Evolutionary conservation across 2,113 vertebrate species (phyloP).

Genomic region (Solea solea): DNA sequence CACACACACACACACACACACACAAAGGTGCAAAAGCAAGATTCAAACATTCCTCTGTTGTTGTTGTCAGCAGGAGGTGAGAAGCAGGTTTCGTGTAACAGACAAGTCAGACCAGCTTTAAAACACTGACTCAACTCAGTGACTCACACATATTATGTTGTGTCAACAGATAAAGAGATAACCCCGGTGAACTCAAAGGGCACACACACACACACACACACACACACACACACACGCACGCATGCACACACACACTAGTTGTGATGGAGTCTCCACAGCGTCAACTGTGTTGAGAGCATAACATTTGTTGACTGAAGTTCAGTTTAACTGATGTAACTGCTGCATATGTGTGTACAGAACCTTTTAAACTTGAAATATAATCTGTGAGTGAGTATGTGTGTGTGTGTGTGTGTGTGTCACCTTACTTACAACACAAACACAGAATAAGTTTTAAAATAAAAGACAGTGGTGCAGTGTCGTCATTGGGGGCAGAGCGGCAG

Average conservation of each 20-base stretch:
- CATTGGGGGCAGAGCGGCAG: too few species aligned
- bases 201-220: not conserved
- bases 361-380: too few species aligned
- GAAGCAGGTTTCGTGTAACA: conserved; percentile 36
- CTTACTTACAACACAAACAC: too few species aligned
- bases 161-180: conserved; percentile 70
- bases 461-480: too few species aligned
- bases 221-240: conserved; percentile 4
- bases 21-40: too few species aligned
- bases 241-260: conserved; percentile 4
- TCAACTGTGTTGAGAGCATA: conserved; percentile 28
- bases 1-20: too few species aligned
- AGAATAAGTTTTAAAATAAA: too few species aligned
- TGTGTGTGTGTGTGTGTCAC: too few species aligned
- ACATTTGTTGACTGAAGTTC: conserved; percentile 59
- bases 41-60: not conserved
- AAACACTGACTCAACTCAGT: conserved; percentile 61
- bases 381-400: too few species aligned
- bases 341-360: not conserved
- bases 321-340: conserved; percentile 68
- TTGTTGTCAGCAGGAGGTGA: conserved; percentile 28
- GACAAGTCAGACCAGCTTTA: conserved; percentile 66
- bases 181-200: conserved; percentile 26
- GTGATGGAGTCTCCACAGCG: conserved; percentile 31
- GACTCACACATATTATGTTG: conserved; percentile 56